Conservation (phyloP, 2,113 vertebrate genomes). For the Ptilorrhoa leucosticta region DNA sequence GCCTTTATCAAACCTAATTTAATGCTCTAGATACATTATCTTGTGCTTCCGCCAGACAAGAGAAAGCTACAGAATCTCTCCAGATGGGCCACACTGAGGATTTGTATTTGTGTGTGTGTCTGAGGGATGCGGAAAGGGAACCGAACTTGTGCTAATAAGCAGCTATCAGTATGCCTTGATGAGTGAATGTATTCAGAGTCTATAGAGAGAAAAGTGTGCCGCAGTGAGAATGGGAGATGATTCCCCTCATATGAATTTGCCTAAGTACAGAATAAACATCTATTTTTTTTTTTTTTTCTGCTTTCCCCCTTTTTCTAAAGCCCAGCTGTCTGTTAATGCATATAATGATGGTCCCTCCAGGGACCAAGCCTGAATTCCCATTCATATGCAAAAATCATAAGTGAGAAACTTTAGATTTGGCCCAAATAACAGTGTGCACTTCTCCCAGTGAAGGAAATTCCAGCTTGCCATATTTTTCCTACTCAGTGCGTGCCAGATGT, state of each 20-base stretch:
- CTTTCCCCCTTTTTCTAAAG: constrained; percentile 68
- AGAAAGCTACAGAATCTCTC: not conserved
- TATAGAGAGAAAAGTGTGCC: constrained; percentile 47
- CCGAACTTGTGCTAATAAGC: constrained; percentile 55
- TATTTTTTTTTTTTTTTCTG: constrained; percentile 69
- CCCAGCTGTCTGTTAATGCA: constrained; percentile 75
- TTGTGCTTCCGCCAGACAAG: not conserved
- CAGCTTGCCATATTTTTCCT: constrained; percentile 1
- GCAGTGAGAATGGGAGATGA: constrained; percentile 62
- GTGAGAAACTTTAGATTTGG: constrained; percentile 49
- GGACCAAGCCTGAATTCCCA: constrained; percentile 62
- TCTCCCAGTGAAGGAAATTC: constrained; percentile 17
- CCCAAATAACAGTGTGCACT: constrained; percentile 19
- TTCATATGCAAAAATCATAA: constrained; percentile 62
- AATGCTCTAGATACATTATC: not conserved
- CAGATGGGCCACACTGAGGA: not conserved
- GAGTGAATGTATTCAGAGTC: constrained; percentile 64
- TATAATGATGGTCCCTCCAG: constrained; percentile 62
- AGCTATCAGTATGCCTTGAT: constrained; percentile 61
- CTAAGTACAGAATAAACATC: constrained; percentile 66
- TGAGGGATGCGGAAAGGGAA: constrained; percentile 27
- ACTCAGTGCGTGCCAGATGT: not conserved
- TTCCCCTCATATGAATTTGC: constrained; percentile 64
- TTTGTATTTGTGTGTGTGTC: not conserved
- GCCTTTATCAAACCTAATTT: not conserved